These are phyloP conservation scores for Notocelia uddmanniana DNA, from an alignment of 2,888 invertebrate genomes.

Conservation along the genomic window DNA sequence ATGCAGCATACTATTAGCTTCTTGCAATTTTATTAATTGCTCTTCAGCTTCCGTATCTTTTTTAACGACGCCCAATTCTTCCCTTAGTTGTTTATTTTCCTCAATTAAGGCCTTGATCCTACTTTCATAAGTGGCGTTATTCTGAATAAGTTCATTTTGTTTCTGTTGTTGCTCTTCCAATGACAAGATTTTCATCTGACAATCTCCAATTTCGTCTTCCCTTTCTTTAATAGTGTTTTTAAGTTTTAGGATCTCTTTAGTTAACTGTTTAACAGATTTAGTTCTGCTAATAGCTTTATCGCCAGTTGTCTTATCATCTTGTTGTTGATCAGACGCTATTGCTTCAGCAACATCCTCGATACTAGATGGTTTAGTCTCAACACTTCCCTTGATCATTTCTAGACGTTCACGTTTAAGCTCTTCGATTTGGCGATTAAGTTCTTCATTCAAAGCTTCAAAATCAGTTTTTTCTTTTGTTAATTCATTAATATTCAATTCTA, in stretches of 20 bases:
- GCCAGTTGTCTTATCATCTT: slow-evolving; percentile 70
- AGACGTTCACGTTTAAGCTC: slow-evolving; percentile 75
- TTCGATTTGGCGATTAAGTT: slow-evolving; percentile 75
- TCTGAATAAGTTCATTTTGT: slow-evolving; percentile 70
- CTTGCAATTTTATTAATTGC: slow-evolving; percentile 61
- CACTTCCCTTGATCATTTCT: slow-evolving; percentile 77
- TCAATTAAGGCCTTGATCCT: slow-evolving; percentile 74
- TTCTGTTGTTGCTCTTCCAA: slow-evolving; percentile 81
- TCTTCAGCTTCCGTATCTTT: slow-evolving; percentile 65
- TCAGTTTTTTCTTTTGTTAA: slow-evolving; percentile 78
- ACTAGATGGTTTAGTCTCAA: slow-evolving; percentile 67
- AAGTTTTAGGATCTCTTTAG: slow-evolving; percentile 82
- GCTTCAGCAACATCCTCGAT: slow-evolving; percentile 68
- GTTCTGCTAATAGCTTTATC: slow-evolving; percentile 73
- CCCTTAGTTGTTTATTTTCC: slow-evolving; percentile 74
- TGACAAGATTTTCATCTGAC: slow-evolving; percentile 82
- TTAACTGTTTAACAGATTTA: slow-evolving; percentile 80
- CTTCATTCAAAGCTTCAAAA: slow-evolving; percentile 67
- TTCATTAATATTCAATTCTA: slow-evolving; percentile 75
- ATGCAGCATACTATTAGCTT: slow-evolving; percentile 66
- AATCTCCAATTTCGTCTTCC: slow-evolving; percentile 82
- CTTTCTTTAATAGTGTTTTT: slow-evolving; percentile 82
- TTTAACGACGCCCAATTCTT: slow-evolving; percentile 67
- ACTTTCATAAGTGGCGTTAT: slow-evolving; percentile 68
- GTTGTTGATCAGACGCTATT: slow-evolving; percentile 63